These are phyloP conservation scores for Timema podura DNA, from an alignment of 2,888 invertebrate genomes.

Conservation along the genomic window DNA sequence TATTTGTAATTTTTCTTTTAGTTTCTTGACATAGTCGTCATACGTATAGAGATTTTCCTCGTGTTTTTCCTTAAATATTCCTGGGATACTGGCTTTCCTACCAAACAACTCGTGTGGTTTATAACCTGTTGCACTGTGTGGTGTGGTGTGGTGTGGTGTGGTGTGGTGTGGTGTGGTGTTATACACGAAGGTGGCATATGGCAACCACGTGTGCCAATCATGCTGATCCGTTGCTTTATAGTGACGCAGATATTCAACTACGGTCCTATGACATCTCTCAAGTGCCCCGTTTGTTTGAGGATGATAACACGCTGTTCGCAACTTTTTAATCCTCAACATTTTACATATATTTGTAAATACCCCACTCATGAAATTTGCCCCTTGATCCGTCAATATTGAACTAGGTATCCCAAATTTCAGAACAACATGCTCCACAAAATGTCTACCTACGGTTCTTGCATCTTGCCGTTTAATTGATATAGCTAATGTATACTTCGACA, in stretches of 20 bases:
- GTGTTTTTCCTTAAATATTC: background rate
- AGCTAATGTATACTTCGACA: background rate
- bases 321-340: background rate
- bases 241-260: background rate
- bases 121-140: background rate
- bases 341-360: background rate
- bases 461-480: background rate
- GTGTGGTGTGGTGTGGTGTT: conserved; percentile 12
- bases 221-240: background rate
- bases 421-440: background rate
- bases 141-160: too few relatives aligned
- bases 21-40: background rate
- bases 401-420: background rate
- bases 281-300: background rate
- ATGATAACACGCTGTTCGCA: background rate
- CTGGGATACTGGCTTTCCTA: background rate
- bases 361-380: background rate
- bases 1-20: background rate
- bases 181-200: background rate
- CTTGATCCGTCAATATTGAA: too few relatives aligned
- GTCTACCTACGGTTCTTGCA: background rate
- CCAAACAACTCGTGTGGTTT: background rate
- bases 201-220: background rate
- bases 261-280: background rate
- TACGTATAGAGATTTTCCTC: background rate